phyloP scores from a whole-genome alignment of 2,888 invertebrate genomes.

The Cantharis flavilabris region DNA sequence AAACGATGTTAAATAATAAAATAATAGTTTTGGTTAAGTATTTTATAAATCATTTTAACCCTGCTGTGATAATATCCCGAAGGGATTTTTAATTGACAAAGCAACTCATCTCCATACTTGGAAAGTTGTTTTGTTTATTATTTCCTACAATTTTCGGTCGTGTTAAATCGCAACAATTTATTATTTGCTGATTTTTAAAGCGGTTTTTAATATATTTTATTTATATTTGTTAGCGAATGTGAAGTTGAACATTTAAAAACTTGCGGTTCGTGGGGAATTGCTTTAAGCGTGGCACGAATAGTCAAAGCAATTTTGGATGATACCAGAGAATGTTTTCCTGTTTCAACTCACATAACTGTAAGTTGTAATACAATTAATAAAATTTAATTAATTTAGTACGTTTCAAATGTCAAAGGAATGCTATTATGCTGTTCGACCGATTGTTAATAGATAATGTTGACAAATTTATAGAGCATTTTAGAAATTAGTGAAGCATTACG shows the following conservation, averaged over 20 bases:
- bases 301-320: constrained; percentile 72
- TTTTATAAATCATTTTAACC: constrained; percentile 24
- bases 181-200: constrained; percentile 5
- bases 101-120: constrained; percentile 1
- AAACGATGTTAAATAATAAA: not conserved
- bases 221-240: constrained; percentile 66
- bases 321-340: constrained; percentile 72
- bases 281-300: constrained; percentile 73
- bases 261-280: constrained; percentile 88
- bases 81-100: constrained; percentile 32
- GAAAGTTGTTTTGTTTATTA: constrained; percentile 2
- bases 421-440: not conserved
- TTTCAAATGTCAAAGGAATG: not conserved
- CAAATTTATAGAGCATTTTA: not conserved
- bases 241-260: constrained; percentile 83
- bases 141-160: not conserved
- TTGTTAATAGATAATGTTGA: not conserved
- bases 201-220: not conserved
- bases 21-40: not conserved
- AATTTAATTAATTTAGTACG: not conserved
- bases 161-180: constrained; percentile 10
- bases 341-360: constrained; percentile 78
- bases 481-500: not conserved
- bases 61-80: constrained; percentile 34
- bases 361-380: not conserved